Base-by-base conservation (phyloP, 2,113 vertebrate species). In the Toxotes chatareus region DNA sequence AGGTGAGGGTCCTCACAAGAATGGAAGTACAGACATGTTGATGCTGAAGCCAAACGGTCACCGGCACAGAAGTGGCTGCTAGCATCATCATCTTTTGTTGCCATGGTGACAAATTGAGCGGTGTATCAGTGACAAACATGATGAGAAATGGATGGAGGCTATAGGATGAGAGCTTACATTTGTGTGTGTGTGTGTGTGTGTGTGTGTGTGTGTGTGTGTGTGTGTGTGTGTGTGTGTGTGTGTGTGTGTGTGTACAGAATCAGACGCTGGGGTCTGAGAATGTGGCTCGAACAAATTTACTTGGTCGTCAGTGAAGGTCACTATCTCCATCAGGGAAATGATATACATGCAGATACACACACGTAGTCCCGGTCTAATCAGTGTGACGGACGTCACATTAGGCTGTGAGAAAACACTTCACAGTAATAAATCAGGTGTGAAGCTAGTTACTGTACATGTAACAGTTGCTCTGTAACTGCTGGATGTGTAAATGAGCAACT, bases 81-180 rank as follows among this genome's bases (percentile, higher is more conserved):
- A 2, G 12, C 14, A 2, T 69, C 59, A 2, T 69, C 59, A 47
- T 69, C 38, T 60, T 32, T 34, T 32, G 84, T 89, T 73, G 12
- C 82, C 68, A 69, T 74, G 73, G 79, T 19, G 51, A 89, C 53
- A 80, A 80, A 90, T 89, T 85, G 61, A 78, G 27, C 1, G n/a
- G 40, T 9, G 34, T 9, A 19, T 75, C n/a, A 13, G 51, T 31
- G 21, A 34, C 56, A 36, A 56, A 63, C 10, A 51, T 32, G 53
- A 82, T 53, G 55, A 38, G 17, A 59, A 77, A 85, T 60, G 40
- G 47, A 75, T 11, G 16, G 5, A 12, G 63, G 47, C 9, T 27
- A 4, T 27, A 31, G 16, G 46, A 57, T 42, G 5, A 27, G 23
- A 56, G 16, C 11, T 51, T 60, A 14, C 0, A 14, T 38, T 17